Evolutionary conservation across 1,140 invertebrate genomes (phyloP).

Genomic region (Zaprionus gabonicus): DNA sequence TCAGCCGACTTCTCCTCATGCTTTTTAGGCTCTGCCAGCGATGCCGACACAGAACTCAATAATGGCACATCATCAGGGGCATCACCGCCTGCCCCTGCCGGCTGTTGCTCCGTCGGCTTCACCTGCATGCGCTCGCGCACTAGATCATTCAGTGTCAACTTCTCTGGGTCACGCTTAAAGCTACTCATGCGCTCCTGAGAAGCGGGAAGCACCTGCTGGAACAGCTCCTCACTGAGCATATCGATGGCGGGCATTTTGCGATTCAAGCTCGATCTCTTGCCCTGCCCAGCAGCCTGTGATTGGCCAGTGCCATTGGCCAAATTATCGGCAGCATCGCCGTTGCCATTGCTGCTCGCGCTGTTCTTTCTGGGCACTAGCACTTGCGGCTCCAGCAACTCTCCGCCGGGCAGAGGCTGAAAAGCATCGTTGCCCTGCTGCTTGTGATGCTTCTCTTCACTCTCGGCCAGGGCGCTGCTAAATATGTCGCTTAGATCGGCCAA

Average conservation of each 20-base stretch:
- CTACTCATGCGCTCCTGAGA: slow-evolving; percentile 60
- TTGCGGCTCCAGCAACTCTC: slow-evolving; percentile 57
- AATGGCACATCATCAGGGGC: slow-evolving; percentile 57
- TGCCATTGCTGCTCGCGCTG: slow-evolving; percentile 7
- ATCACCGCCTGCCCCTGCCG: slow-evolving; percentile 8
- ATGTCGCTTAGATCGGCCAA: slow-evolving; percentile 67
- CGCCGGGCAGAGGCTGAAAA: slow-evolving; percentile 29
- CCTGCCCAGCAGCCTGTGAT: neutral
- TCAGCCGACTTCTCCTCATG: neutral
- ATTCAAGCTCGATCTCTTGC: neutral
- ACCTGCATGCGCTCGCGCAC: slow-evolving; percentile 61
- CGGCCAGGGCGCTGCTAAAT: slow-evolving; percentile 67
- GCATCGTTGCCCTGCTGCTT: slow-evolving; percentile 10
- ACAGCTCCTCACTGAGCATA: slow-evolving; percentile 77
- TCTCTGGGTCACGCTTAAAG: slow-evolving; percentile 85
- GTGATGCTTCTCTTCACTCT: slow-evolving; percentile 37
- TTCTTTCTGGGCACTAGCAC: slow-evolving; percentile 29
- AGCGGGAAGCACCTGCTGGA: slow-evolving; percentile 62
- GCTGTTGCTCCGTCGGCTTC: slow-evolving; percentile 20
- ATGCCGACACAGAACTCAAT: slow-evolving; percentile 26
- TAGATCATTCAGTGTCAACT: slow-evolving; percentile 89
- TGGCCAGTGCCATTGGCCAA: slow-evolving; percentile 40
- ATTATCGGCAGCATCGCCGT: neutral
- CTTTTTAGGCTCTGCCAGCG: neutral
- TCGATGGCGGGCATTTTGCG: slow-evolving; percentile 74